phyloP scores from a whole-genome alignment of 2,888 invertebrate genomes.

The Pemphredon lugubris region DNA sequence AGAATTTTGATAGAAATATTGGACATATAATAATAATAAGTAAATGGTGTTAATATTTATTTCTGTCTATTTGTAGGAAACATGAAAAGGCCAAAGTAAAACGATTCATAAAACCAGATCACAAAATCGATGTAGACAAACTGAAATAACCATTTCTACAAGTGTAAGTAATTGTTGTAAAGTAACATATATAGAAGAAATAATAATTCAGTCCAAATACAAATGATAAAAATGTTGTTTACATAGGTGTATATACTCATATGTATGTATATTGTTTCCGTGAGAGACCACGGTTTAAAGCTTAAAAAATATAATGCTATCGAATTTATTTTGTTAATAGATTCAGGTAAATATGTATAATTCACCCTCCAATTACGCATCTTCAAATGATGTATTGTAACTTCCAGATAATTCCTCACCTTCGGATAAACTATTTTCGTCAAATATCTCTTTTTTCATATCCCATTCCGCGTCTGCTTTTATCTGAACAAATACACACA shows the following conservation, averaged over 20 bases:
- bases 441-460: neutral
- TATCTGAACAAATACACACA: conserved; percentile 1
- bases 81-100: conserved; percentile 88
- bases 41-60: neutral
- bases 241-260: neutral
- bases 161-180: conserved; percentile 6
- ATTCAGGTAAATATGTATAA: neutral
- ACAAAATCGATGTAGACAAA: conserved; percentile 82
- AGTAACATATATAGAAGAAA: conserved; percentile 22
- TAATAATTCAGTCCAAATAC: neutral
- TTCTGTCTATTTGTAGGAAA: conserved; percentile 82
- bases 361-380: neutral
- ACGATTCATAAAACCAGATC: conserved; percentile 84
- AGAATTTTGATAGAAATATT: too few species aligned
- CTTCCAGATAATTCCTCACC: neutral
- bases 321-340: neutral
- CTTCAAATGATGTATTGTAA: neutral
- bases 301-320: too few species aligned
- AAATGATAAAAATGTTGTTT: too few species aligned
- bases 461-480: neutral
- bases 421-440: neutral
- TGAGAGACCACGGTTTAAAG: too few species aligned
- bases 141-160: neutral
- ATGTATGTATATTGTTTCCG: conserved; percentile 6
- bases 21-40: too few species aligned